Evolutionary conservation across 2,797 vertebrate species (phyloP).

Genomic region (Cyclopterus lumpus): DNA sequence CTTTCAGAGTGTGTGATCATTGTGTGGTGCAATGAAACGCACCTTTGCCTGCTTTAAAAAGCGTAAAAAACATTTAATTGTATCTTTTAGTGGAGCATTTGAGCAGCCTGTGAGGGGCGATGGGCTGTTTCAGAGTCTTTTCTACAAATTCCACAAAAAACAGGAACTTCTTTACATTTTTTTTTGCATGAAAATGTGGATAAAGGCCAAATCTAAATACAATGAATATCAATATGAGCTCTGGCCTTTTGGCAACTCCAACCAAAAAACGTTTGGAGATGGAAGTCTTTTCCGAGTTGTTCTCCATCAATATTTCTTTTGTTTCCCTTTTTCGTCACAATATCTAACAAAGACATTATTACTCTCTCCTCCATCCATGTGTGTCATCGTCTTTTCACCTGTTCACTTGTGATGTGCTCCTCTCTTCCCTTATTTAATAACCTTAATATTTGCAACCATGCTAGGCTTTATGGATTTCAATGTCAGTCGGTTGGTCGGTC

Average conservation of each 20-base stretch:
- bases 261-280: not conserved
- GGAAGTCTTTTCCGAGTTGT: not conserved
- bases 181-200: slow-evolving; percentile 25
- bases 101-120: not conserved
- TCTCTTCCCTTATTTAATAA: not conserved
- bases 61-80: slow-evolving; percentile 5
- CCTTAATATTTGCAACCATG: not conserved
- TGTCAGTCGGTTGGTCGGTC: too few species aligned
- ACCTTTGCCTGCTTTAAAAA: slow-evolving; percentile 20
- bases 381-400: slow-evolving; percentile 16
- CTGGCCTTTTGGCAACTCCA: slow-evolving; percentile 18
- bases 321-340: slow-evolving; percentile 5
- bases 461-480: not conserved
- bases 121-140: slow-evolving; percentile 19
- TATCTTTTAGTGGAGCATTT: not conserved
- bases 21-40: slow-evolving; percentile 10
- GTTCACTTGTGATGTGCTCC: not conserved
- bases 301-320: slow-evolving; percentile 15
- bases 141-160: not conserved
- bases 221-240: not conserved
- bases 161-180: not conserved
- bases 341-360: not conserved
- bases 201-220: slow-evolving; percentile 20
- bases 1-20: slow-evolving; percentile 32
- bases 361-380: not conserved